phyloP scores from a whole-genome alignment of 2,797 vertebrate species.

The Nannoperca obscura region DNA sequence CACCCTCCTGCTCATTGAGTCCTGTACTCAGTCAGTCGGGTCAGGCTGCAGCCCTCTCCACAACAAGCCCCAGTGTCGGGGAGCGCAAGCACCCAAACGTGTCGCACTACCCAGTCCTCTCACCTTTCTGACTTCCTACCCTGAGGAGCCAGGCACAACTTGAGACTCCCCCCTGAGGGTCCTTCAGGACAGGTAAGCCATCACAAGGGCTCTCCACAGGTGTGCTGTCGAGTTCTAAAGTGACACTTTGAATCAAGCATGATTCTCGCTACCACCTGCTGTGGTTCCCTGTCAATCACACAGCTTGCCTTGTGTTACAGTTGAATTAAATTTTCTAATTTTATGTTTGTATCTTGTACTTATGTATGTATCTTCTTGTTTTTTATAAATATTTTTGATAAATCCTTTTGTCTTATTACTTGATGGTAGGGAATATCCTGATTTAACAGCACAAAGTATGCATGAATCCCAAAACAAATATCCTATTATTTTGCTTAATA shows the following conservation, averaged over 20 bases:
- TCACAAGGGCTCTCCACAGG: constrained; percentile 55
- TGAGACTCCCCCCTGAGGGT: constrained; percentile 62
- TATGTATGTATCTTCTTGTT: not conserved
- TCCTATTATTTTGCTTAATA: not conserved
- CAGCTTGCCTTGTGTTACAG: constrained; percentile 5
- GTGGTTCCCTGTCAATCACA: constrained; percentile 13
- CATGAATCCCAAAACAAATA: not conserved
- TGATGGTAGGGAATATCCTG: not conserved
- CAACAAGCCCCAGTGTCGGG: constrained; percentile 80
- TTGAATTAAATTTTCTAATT: not conserved
- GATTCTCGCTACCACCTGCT: constrained; percentile 21
- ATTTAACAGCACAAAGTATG: not conserved
- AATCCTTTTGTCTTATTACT: not conserved
- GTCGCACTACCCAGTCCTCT: constrained; percentile 66
- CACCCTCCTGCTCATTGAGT: constrained; percentile 69
- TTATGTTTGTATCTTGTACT: no score
- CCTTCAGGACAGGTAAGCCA: constrained; percentile 79
- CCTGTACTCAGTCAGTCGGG: constrained; percentile 37
- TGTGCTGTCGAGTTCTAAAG: constrained; percentile 44
- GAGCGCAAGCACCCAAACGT: constrained; percentile 83
- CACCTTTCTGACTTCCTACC: constrained; percentile 64
- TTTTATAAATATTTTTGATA: not conserved
- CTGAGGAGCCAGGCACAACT: constrained; percentile 71
- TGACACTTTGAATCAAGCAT: constrained; percentile 49
- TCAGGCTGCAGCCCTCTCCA: constrained; percentile 55